Conservation (phyloP, 2,113 vertebrate species). For the Bubo bubo region DNA sequence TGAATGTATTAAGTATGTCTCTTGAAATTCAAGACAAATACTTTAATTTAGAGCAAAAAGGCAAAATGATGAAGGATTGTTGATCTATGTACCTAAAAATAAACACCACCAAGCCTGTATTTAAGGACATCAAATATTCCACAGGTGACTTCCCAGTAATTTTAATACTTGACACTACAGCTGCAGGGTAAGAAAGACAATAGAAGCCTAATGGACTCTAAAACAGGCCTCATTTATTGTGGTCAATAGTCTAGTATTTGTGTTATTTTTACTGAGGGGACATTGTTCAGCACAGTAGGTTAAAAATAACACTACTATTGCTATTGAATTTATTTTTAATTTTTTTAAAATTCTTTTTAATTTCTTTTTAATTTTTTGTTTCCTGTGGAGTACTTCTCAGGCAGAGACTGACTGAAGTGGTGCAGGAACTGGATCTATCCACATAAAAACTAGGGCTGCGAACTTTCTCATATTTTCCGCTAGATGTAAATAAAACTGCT, state of each 20-base stretch:
- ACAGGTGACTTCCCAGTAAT: constrained; percentile 28
- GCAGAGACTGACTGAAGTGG: neutral
- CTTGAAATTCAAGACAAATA: constrained; percentile 24
- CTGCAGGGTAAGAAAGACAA: neutral
- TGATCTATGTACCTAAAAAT: constrained; percentile 6
- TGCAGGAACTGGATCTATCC: neutral
- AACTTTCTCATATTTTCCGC: neutral
- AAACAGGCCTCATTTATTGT: neutral
- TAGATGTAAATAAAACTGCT: neutral
- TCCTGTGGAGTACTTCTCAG: neutral
- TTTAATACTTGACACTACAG: neutral
- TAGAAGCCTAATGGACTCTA: neutral
- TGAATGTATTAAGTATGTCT: neutral
- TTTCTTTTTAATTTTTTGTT: neutral
- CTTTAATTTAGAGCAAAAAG: constrained; percentile 21
- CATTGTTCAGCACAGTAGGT: neutral
- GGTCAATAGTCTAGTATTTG: neutral
- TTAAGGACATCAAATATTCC: neutral
- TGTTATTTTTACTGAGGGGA: neutral
- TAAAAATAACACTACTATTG: constrained; percentile 7
- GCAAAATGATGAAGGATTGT: constrained; percentile 22
- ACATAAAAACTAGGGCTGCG: neutral
- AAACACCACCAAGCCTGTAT: neutral
- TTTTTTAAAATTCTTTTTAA: no score
- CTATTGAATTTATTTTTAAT: neutral